Conservation (phyloP, 1,140 invertebrate genomes). For the Leptinotarsa defecta region DNA sequence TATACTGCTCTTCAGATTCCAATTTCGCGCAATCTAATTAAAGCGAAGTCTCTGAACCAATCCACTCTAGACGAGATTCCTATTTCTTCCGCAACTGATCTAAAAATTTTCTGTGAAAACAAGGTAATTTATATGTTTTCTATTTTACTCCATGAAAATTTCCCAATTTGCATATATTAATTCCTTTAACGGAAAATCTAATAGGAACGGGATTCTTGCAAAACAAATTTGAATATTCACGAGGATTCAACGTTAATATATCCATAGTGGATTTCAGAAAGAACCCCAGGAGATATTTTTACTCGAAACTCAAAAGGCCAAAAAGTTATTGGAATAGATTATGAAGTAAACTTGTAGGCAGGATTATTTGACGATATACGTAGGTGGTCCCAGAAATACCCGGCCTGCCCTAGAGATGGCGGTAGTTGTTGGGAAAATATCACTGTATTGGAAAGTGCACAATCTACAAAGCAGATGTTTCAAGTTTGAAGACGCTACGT, state of each 20-base stretch:
- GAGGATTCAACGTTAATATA: not conserved
- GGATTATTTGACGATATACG: no score
- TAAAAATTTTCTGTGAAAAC: slow-evolving; percentile 10
- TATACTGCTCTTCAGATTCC: not conserved
- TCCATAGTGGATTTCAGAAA: not conserved
- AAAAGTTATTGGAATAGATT: no score
- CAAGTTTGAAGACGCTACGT: no score
- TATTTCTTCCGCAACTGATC: slow-evolving; percentile 2
- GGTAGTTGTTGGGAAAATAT: no score
- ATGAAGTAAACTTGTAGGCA: no score
- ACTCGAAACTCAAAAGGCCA: no score
- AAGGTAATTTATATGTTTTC: slow-evolving; percentile 18
- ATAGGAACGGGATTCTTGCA: not conserved
- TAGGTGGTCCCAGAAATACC: no score
- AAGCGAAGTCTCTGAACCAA: not conserved
- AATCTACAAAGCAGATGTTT: no score
- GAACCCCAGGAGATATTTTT: no score
- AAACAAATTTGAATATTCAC: slow-evolving; percentile 1
- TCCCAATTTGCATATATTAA: slow-evolving; percentile 9
- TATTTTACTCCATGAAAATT: slow-evolving; percentile 16
- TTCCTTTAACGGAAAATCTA: not conserved
- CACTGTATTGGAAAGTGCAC: no score
- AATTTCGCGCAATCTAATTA: slow-evolving; percentile 21
- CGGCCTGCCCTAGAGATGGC: no score
- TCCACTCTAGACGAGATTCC: slow-evolving; percentile 8